Conservation (phyloP, 2,888 invertebrate species). For the Microctonus aethiopoides region DNA sequence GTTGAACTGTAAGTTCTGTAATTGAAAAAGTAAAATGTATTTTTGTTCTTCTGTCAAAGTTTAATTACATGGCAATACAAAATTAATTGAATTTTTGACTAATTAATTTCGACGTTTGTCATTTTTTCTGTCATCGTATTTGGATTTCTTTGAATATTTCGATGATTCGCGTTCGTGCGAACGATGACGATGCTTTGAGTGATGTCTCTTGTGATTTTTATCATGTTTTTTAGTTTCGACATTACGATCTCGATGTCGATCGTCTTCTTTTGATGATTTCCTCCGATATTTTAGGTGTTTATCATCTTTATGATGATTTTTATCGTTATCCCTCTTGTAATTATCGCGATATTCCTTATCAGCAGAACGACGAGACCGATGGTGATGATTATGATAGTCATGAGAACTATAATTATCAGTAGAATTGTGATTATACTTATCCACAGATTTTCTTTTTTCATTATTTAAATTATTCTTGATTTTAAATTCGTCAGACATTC, state of each 20-base stretch:
- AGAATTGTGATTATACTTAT: background rate
- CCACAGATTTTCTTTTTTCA: background rate
- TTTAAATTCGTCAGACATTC: background rate
- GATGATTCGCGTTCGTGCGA: background rate
- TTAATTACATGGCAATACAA: background rate
- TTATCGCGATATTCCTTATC: background rate
- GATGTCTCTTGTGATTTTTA: conserved; percentile 37
- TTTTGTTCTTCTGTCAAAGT: background rate
- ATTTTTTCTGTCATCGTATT: conserved; percentile 5
- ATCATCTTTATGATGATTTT: conserved; percentile 12
- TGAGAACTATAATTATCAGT: background rate
- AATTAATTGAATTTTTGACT: background rate
- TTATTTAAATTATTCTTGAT: background rate
- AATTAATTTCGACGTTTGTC: background rate
- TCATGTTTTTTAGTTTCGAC: conserved; percentile 7
- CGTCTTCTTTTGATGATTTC: conserved; percentile 23
- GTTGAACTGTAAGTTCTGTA: background rate
- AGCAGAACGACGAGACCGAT: background rate
- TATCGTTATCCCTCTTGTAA: background rate
- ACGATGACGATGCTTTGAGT: conserved; percentile 28
- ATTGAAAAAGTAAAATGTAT: background rate
- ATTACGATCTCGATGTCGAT: conserved; percentile 17
- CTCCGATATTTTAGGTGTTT: conserved; percentile 13
- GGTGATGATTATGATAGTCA: background rate
- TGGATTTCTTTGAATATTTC: background rate